These are phyloP conservation scores for Diachrysia chrysitis DNA, from an alignment of 2,888 invertebrate species.

Conservation along the genomic window DNA sequence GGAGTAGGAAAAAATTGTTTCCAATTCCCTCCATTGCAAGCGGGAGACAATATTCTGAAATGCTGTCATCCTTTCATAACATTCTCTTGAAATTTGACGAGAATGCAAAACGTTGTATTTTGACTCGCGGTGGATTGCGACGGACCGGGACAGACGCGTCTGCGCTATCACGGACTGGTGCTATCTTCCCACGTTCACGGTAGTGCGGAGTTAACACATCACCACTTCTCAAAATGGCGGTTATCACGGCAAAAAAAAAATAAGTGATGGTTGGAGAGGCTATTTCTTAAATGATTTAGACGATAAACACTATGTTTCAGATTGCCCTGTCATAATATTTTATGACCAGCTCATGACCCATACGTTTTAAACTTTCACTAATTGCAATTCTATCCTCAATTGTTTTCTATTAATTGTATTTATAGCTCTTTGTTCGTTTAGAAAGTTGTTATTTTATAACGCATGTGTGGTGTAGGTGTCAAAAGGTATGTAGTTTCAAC, in stretches of 20 bases:
- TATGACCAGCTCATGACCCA: slow-evolving; percentile 20
- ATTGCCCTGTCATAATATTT: slow-evolving; percentile 2
- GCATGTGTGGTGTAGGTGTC: not conserved
- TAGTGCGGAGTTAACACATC: no score
- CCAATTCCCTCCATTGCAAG: no score
- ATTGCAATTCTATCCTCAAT: slow-evolving; percentile 44
- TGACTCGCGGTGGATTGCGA: no score
- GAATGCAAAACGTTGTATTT: no score
- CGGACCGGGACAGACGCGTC: no score
- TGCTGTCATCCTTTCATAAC: no score
- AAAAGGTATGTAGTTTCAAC: not conserved
- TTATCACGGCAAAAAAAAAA: not conserved
- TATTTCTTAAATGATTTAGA: slow-evolving; percentile 19
- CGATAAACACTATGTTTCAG: not conserved
- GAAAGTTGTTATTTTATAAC: slow-evolving; percentile 42
- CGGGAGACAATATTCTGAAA: no score
- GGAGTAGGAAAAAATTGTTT: no score
- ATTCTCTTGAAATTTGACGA: no score
- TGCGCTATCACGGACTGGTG: no score
- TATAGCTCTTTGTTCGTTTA: slow-evolving; percentile 50
- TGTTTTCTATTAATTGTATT: slow-evolving; percentile 52
- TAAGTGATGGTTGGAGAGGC: not conserved
- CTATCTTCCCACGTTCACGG: no score
- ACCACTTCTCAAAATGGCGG: no score
- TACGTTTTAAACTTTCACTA: slow-evolving; percentile 48